Evolutionary conservation across 2,113 vertebrate species (phyloP), one percentile per base, ranked within the genome.

Genomic region (Leptocoma aspasia): DNA sequence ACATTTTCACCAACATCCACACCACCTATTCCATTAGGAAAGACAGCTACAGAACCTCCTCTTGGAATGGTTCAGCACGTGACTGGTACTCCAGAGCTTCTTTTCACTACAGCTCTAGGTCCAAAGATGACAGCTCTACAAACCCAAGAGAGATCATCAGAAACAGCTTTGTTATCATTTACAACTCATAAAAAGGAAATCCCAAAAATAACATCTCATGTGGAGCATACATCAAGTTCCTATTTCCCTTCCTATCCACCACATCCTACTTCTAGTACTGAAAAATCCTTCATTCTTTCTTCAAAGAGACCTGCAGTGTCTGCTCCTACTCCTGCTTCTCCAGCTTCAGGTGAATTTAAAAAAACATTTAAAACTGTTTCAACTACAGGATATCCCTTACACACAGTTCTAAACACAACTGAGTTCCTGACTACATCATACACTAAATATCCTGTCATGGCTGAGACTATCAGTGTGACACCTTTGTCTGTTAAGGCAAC

Each of bases 301-400:
- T 78, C 87, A 71, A 73, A 63, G 84, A 78, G 17, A 27, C 33
- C 53, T 78, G 44, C 52, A 30, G 18, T 56, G 12, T 86, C 94
- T 54, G 47, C 28, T 94, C 14, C 85, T 76, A 23, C 30, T 87
- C 27, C 71, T 81, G 77, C 50, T 84, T 96, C 91, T 84, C 52
- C 94, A 87, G 52, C 66, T 85, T 92, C 80, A 64, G 80, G 53
- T 41, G 94, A 93, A 86, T 71, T 94, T 6, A 95, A 92, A 87
- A 95, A 92, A 92, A 70, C 93, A n/a, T 90, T 96, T 35, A 83
- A 91, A 84, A 97, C 97, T 9, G 37, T 88, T 81, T 92, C 86
- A 59, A 93, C 94, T 80, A 82, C 85, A 54, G 56, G 39, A 13
- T 92, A 94, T 89, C 82, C 94, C 21, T 89, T 49, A 20, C 26